These are phyloP conservation scores for Osmerus mordax DNA, from an alignment of 2,113 vertebrate species.

Conservation along the genomic window DNA sequence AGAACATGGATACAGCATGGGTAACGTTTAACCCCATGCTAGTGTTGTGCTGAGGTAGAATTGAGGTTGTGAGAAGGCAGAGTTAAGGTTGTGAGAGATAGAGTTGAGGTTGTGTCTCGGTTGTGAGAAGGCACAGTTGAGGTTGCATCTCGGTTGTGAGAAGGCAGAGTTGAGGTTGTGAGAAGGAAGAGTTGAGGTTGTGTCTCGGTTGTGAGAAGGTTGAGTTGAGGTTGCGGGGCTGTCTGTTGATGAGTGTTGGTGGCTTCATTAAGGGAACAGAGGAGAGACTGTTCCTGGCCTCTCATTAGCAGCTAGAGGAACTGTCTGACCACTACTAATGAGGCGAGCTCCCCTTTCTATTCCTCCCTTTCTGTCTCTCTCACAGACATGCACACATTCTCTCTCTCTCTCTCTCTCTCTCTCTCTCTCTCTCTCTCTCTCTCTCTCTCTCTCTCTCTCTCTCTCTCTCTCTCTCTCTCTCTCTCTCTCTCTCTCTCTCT, in stretches of 20 bases:
- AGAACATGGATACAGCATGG: too few relatives aligned
- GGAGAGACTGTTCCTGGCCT: slow-evolving; percentile 34
- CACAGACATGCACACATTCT: slow-evolving; percentile 30
- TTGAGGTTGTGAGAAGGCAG: too few relatives aligned
- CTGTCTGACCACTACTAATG: slow-evolving; percentile 34
- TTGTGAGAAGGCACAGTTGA: too few relatives aligned
- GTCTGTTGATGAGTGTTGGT: slow-evolving; percentile 22
- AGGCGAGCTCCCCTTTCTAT: slow-evolving; percentile 16
- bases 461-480: not conserved
- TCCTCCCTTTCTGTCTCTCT: not conserved
- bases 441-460: slow-evolving; percentile 9
- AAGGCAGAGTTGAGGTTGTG: too few relatives aligned
- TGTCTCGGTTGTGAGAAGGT: too few relatives aligned
- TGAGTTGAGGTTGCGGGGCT: not conserved
- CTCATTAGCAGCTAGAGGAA: slow-evolving; percentile 35
- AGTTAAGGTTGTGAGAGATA: too few relatives aligned
- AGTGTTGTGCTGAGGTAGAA: too few relatives aligned
- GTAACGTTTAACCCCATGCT: too few relatives aligned
- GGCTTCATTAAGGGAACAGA: slow-evolving; percentile 41
- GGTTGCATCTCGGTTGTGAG: too few relatives aligned
- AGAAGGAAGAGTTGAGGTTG: too few relatives aligned
- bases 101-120: too few relatives aligned
- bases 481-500: not conserved
- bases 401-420: too few relatives aligned
- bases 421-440: not conserved